Evolutionary conservation across 2,113 vertebrate species (phyloP), one percentile per base, ranked within the genome.

Genomic region (Struthidea cinerea): DNA sequence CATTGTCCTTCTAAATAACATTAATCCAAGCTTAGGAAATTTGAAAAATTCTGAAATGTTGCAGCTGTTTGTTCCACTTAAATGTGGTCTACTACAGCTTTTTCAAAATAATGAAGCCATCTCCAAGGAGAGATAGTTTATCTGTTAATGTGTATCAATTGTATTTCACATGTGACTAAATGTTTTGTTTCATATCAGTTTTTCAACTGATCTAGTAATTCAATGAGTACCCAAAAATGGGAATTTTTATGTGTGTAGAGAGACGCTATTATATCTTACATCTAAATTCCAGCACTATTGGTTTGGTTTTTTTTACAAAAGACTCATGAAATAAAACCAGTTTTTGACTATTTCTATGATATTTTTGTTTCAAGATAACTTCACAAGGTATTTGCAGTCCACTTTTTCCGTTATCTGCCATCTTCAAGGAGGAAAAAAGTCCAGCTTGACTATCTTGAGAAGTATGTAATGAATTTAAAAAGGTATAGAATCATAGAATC

Each of bases 341-440:
- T 52, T 77, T 77, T 65, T 67, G 33, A 41, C 22, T 52, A 77
- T 56, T 87, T 32, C 16, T 68, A 13, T 87, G 24, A 42, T 84
- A 76, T 55, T 81, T 86, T 96, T 57, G 9, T 67, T 89, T 49
- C 27, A 69, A 67, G 35, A 69, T 61, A 67, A 24, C 27, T 92
- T 78, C 65, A 55, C 27, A 82, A 90, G 47, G 30, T 70, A 35
- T 78, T 76, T 80, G 60, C 70, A 73, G 74, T 68, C 44, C 24
- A n/a, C 35, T 74, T 93, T 91, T 93, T 84, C 30, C 23, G 27
- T 79, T 91, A 57, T 87, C 92, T 95, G 75, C 67, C 64, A 89
- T 80, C 71, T 95, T 76, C 3, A 7, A 37, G 20, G 5, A 11
- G 8, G 5, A 27, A 17, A 19, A 15, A 28, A 15, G 3, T 14